phyloP scores from a whole-genome alignment of 2,113 vertebrate genomes.

The Pontoporia blainvillei region DNA sequence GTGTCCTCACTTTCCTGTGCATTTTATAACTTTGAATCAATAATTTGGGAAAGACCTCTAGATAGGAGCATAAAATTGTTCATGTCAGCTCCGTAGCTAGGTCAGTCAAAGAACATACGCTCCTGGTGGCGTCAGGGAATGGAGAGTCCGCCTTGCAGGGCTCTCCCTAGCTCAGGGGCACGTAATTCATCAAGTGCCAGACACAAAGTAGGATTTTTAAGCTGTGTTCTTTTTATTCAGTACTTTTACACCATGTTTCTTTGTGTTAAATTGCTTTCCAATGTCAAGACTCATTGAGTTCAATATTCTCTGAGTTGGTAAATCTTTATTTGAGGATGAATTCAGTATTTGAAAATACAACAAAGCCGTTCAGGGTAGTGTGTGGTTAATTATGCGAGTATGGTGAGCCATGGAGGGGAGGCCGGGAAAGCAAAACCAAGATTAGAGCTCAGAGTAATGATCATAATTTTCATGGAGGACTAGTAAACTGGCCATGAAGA shows the following conservation, averaged over 20 bases:
- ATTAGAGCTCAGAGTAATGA: not conserved
- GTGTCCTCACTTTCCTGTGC: not conserved
- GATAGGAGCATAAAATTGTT: not conserved
- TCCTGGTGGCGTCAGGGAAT: not conserved
- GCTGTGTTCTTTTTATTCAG: not conserved
- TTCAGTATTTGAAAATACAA: not conserved
- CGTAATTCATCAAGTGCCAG: not conserved
- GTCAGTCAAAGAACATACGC: too few species aligned
- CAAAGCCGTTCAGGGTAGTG: not conserved
- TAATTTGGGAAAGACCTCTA: not conserved
- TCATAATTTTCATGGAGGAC: not conserved
- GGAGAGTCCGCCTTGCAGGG: not conserved
- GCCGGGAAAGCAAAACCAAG: not conserved
- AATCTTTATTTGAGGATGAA: not conserved
- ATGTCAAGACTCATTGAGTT: not conserved
- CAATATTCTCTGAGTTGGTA: not conserved
- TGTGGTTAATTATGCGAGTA: not conserved
- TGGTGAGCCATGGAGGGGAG: not conserved
- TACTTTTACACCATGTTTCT: not conserved
- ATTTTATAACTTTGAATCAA: not conserved
- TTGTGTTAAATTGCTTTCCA: not conserved
- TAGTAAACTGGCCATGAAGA: not conserved
- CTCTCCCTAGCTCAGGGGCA: not conserved
- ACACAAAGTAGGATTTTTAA: not conserved
- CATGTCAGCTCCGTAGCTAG: not conserved